phyloP scores from a whole-genome alignment of 2,888 invertebrate species.

The Itoplectis maculator region DNA sequence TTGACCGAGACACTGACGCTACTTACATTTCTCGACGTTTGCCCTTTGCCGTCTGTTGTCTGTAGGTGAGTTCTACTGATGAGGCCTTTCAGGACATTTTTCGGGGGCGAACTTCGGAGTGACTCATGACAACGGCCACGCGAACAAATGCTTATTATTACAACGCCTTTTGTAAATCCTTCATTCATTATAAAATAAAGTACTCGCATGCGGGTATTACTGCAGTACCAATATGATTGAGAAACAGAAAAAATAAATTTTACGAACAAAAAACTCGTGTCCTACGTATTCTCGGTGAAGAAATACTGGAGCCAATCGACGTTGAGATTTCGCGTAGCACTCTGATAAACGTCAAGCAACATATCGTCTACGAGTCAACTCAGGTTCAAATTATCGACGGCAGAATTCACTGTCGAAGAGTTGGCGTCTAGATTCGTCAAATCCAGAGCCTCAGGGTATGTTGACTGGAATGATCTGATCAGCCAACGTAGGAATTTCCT shows the following conservation, averaged over 20 bases:
- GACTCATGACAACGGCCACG: no score
- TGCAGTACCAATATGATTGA: not conserved
- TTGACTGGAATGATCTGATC: not conserved
- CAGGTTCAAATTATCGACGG: conserved; percentile 59
- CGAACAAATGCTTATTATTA: conserved; percentile 25
- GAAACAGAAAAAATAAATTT: conserved; percentile 13
- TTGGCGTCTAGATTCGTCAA: conserved; percentile 18
- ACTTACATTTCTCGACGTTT: no score
- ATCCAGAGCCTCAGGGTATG: not conserved
- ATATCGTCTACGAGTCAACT: conserved; percentile 64
- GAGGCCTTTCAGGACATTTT: no score
- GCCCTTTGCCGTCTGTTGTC: no score
- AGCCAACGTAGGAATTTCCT: not conserved
- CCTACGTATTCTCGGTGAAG: conserved; percentile 53
- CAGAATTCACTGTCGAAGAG: conserved; percentile 4
- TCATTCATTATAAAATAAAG: not conserved
- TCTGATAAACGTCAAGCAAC: conserved; percentile 61
- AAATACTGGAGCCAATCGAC: conserved; percentile 71
- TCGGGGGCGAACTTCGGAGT: no score
- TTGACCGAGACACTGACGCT: no score
- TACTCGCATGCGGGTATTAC: conserved; percentile 18
- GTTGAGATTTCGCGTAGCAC: conserved; percentile 60
- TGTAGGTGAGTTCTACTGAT: no score
- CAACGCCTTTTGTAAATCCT: conserved; percentile 26
- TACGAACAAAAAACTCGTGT: conserved; percentile 7